phyloP scores from a whole-genome alignment of 2,888 invertebrate genomes.

The Troglohyphantes excavatus region DNA sequence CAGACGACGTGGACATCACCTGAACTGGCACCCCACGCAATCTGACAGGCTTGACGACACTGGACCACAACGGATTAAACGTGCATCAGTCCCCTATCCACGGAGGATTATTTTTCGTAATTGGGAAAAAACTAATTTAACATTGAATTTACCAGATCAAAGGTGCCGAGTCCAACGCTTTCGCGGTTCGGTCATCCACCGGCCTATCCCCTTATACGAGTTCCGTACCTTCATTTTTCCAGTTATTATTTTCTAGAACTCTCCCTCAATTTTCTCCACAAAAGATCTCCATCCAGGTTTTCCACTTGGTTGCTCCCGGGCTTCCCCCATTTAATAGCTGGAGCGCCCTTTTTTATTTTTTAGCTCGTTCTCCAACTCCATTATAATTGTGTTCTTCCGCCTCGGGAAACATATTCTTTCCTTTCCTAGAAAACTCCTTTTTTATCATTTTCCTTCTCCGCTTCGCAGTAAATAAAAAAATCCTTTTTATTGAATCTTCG shows the following conservation, averaged over 20 bases:
- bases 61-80: too few species aligned
- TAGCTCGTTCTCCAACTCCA: not conserved
- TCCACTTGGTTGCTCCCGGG: conserved; percentile 34
- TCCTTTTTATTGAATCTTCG: not conserved
- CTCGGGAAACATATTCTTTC: not conserved
- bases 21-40: too few species aligned
- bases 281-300: conserved; percentile 25
- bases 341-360: not conserved
- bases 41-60: too few species aligned
- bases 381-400: conserved; percentile 46
- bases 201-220: not conserved
- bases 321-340: conserved; percentile 24
- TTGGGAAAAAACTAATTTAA: too few species aligned
- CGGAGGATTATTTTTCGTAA: too few species aligned
- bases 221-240: not conserved
- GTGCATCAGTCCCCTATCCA: too few species aligned
- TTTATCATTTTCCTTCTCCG: not conserved
- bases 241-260: not conserved
- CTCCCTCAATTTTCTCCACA: not conserved
- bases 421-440: not conserved
- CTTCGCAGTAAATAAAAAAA: not conserved
- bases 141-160: too few species aligned
- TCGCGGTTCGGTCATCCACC: too few species aligned
- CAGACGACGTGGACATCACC: too few species aligned
- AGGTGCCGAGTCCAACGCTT: too few species aligned